Base-by-base conservation (phyloP, 2,113 vertebrate genomes). In the Crotophaga sulcirostris region DNA sequence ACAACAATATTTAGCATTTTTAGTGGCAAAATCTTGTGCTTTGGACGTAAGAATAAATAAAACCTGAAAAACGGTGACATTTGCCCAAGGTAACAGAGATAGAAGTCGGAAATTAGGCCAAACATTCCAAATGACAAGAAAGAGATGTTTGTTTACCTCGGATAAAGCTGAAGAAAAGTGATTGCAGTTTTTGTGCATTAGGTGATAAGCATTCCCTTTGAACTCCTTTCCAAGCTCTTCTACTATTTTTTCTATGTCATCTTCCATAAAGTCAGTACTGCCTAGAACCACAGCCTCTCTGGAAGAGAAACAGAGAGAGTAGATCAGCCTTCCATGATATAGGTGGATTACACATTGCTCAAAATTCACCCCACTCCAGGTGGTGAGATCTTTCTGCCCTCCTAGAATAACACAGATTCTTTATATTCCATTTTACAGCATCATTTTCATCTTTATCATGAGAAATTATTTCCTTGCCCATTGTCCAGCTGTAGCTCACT, bases 181-280 rank as follows among this genome's bases (percentile, higher is more conserved):
- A 98, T 99, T 99, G 98, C 99, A 99, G 98, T 99, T 99, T 98
- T 99, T 99, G 98, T 99, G 99, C 99, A 99, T 99, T 96, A 99
- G 98, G 94, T 99, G 99, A 97, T 99, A 99, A 81, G 99, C 99
- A 59, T 99, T 99, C 91, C 99, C 99, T 98, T 99, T 99, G 97
- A 99, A 99, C 95, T 99, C 99, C 94, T 99, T 99, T 85, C 99
- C 99, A 98, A 99, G 98, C 94, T 99, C 99, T 97, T 99, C 99
- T 83, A 99, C 98, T 70, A 99, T 99, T 87, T 99, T 98, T 97
- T 99, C 99, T 97, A 99, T 97, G 54, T 99, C 99, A 80, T 99
- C 99, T 96, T 99, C 99, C 77, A 99, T 99, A 93, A 99, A 99
- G 98, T 99, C 99, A 29, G 99, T 99, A 96, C 98, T 99, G 87